A percentile compares a stretch with the other conserved stretches of the same genome.
Conservation (phyloP, 2,113 vertebrate species). For the Tauraco erythrolophus region DNA sequence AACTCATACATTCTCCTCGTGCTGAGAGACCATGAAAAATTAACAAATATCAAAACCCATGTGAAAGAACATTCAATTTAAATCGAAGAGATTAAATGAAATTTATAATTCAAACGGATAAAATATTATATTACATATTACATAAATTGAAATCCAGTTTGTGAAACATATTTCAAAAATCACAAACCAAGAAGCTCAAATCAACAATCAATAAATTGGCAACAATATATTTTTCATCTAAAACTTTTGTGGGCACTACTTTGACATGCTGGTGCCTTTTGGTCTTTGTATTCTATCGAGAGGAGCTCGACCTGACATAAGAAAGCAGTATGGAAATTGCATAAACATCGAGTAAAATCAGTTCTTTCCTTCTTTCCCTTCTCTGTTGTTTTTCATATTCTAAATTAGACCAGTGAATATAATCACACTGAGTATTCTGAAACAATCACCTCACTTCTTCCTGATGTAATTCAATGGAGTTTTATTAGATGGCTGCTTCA, state of each 20-base stretch:
- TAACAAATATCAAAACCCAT: not conserved
- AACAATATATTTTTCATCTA: not conserved
- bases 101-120: not conserved
- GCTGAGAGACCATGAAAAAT: not conserved
- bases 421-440: not conserved
- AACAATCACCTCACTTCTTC: not conserved
- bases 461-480: not conserved
- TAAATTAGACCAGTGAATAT: not conserved
- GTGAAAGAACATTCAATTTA: not conserved
- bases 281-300: not conserved
- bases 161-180: not conserved
- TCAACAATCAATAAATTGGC: not conserved
- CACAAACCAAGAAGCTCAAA: not conserved
- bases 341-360: not conserved
- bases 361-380: not conserved
- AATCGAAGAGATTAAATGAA: not conserved
- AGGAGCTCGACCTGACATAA: not conserved
- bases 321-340: not conserved
- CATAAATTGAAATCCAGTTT: not conserved
- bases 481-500: not conserved
- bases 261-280: not conserved
- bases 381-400: not conserved
- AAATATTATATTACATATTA: not conserved
- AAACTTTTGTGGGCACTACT: not conserved
- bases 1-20: not conserved